Base-by-base conservation (phyloP, 2,888 invertebrate genomes). In the Orchesellides sinensis region DNA sequence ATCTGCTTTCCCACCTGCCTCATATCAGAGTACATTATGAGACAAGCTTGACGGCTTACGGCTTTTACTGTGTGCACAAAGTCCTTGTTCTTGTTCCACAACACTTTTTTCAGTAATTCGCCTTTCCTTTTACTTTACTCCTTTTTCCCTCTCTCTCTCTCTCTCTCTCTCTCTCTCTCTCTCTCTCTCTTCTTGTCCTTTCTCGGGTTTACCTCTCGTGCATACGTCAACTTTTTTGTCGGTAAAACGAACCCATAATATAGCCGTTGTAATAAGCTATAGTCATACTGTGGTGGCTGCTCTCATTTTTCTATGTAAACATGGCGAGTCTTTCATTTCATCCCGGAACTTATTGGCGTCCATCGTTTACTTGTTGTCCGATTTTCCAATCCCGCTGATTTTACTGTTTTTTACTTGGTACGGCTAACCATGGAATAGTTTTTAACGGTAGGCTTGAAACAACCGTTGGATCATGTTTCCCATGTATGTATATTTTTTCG, bases 281-380 rank as follows among this genome's bases (percentile, higher is more conserved):
- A 45, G 45, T 54, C 35, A 23, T 40, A 52, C 54, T 59, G 69
- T 52, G 47, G 68, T 68, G 59, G 61, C 78, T 69, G 68, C 69
- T 78, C 78, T 78, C 78, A 49, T 78, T 78, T 78, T 78, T 78
- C 78, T 78, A 69, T 61, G 78, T 78, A 78, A 78, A 78, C 78
- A 78, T 45, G 49, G 61, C 59, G 61, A 77, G 75, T 56, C 68
- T 77, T 77, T 77, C 66, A 77, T 77, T 77, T 77, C 75, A 68
- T 77, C 59, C 32, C 27, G 66, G 47, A 49, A 66, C 66, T 45
- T 66, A 66, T 66, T 63, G 75, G 66, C 68, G 75, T 68, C 75
- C 66, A 29, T 56, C 54, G 59, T 52, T 66, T 52, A 69, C 69
- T 69, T 69, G 66, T 68, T 68, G 69, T 69, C 32, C 35, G 69